These are phyloP conservation scores for Alfaro cultratus DNA, from an alignment of 2,797 vertebrate species.

Conservation along the genomic window DNA sequence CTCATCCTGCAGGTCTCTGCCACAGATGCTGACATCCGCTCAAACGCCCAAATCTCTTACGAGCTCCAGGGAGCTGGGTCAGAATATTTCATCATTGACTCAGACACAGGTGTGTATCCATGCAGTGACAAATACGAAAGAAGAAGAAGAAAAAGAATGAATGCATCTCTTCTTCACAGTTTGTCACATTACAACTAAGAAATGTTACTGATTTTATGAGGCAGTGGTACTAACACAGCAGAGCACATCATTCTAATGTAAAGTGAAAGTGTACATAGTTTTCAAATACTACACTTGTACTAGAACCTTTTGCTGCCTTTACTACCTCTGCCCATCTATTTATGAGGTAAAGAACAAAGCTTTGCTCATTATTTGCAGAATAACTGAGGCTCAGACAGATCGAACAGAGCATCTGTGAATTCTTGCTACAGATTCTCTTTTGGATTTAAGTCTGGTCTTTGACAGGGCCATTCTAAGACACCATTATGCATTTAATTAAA, in stretches of 20 bases:
- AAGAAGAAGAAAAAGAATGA: background rate
- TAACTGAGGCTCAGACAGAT: background rate
- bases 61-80: constrained; percentile 88
- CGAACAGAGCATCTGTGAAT: background rate
- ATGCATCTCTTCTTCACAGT: background rate
- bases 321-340: background rate
- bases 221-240: background rate
- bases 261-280: background rate
- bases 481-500: background rate
- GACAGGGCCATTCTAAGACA: background rate
- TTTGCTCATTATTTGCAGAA: background rate
- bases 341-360: too few relatives aligned
- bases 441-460: background rate
- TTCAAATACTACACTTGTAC: background rate
- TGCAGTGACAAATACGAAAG: background rate
- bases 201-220: background rate
- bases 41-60: constrained; percentile 94
- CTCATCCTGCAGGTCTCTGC: constrained; percentile 92
- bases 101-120: constrained; percentile 87
- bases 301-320: background rate
- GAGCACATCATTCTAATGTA: background rate
- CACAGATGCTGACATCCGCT: constrained; percentile 93
- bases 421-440: background rate
- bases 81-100: constrained; percentile 89
- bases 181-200: background rate